Evolutionary conservation across 2,888 invertebrate species (phyloP).

Genomic region (Pseudococcus viburni): DNA sequence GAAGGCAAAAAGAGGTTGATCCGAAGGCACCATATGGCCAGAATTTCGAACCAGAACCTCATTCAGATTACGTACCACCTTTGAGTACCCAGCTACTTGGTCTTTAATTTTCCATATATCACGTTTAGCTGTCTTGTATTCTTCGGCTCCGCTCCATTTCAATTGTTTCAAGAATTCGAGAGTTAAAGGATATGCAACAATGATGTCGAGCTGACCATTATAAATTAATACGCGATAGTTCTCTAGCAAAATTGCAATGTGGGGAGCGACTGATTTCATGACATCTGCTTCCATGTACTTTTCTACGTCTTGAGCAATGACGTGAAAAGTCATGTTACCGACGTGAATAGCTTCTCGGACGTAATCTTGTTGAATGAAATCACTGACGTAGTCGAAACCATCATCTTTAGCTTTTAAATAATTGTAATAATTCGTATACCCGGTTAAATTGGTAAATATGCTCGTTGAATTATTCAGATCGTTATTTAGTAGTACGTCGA

Average conservation of each 20-base stretch:
- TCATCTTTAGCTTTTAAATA: slow-evolving; percentile 76
- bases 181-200: slow-evolving; percentile 90
- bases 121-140: slow-evolving; percentile 79
- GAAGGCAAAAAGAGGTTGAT: slow-evolving; percentile 84
- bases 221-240: slow-evolving; percentile 84
- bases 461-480: slow-evolving; percentile 72
- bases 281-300: slow-evolving; percentile 81
- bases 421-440: slow-evolving; percentile 84
- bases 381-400: slow-evolving; percentile 68
- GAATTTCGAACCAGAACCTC: slow-evolving; percentile 84
- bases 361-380: slow-evolving; percentile 68
- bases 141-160: slow-evolving; percentile 78
- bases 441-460: slow-evolving; percentile 82
- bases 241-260: slow-evolving; percentile 79
- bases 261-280: slow-evolving; percentile 84
- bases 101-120: slow-evolving; percentile 78
- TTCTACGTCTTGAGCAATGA: slow-evolving; percentile 78
- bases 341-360: slow-evolving; percentile 81
- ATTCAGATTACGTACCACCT: slow-evolving; percentile 80
- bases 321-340: slow-evolving; percentile 82
- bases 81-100: slow-evolving; percentile 83
- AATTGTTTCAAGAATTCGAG: slow-evolving; percentile 83
- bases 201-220: slow-evolving; percentile 92
- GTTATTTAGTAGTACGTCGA: slow-evolving; percentile 79
- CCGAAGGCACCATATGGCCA: slow-evolving; percentile 86